These are phyloP conservation scores for Volucella zonaria DNA, from an alignment of 2,888 invertebrate species.

Conservation along the genomic window DNA sequence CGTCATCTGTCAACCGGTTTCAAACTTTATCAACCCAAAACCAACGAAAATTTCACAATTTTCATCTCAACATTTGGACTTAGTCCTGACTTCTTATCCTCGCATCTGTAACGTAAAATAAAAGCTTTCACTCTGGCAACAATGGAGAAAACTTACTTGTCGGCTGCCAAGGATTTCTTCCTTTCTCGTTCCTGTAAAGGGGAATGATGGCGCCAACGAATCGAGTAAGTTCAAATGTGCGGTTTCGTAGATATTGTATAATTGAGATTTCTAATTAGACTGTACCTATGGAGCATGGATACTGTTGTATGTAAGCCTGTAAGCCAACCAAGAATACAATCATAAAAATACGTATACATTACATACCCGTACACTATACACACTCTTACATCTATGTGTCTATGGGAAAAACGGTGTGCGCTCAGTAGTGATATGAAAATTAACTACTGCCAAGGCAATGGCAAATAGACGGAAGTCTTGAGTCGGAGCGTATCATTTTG, in stretches of 20 bases:
- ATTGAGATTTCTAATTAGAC: conserved; percentile 68
- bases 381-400: too few relatives aligned
- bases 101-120: too few relatives aligned
- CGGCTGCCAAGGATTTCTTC: not conserved
- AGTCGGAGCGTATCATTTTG: not conserved
- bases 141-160: too few relatives aligned
- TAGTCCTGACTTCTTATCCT: too few relatives aligned
- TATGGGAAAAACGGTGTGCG: not conserved
- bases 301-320: not conserved
- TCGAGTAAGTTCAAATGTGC: conserved; percentile 41
- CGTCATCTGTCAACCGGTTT: too few relatives aligned
- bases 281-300: conserved; percentile 17
- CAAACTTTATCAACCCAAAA: too few relatives aligned
- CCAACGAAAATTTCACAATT: too few relatives aligned
- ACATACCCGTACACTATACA: too few relatives aligned
- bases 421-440: conserved; percentile 42
- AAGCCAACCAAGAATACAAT: too few relatives aligned
- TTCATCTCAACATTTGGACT: too few relatives aligned
- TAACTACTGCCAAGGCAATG: conserved; percentile 14
- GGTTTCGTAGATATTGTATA: conserved; percentile 53
- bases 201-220: not conserved
- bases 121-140: too few relatives aligned
- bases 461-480: not conserved
- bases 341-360: too few relatives aligned
- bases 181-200: not conserved